Evolutionary conservation across 2,113 vertebrate species (phyloP).

Genomic region (Stomatorhinus ivindoensis): DNA sequence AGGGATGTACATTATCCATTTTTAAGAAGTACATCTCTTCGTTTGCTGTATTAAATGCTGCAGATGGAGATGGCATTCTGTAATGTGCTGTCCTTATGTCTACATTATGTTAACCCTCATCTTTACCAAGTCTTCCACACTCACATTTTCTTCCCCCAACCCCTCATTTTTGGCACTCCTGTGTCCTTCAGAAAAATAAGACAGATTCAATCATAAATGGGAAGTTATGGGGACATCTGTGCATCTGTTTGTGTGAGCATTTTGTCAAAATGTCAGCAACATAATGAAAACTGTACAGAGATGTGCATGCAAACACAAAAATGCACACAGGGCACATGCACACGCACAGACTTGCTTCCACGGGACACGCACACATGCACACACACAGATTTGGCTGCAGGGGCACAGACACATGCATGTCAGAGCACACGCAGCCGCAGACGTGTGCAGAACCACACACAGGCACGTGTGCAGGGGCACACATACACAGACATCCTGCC

Average conservation of each 20-base stretch:
- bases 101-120: neutral
- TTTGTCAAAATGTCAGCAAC: neutral
- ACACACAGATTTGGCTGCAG: neutral
- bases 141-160: neutral
- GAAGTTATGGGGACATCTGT: neutral
- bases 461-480: neutral
- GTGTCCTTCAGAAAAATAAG: neutral
- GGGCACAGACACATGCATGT: no score
- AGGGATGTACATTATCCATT: neutral
- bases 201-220: neutral
- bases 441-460: neutral
- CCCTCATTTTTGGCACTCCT: neutral
- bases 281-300: neutral
- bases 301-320: neutral
- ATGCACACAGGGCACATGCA: neutral
- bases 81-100: neutral
- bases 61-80: neutral
- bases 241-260: neutral
- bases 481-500: neutral
- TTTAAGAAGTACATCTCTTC: neutral
- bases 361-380: neutral
- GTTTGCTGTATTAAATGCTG: neutral
- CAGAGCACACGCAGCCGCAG: neutral
- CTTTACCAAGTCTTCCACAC: neutral
- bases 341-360: neutral